Evolutionary conservation across 2,113 vertebrate species (phyloP).

Genomic region (Tychaedon coryphoeus): DNA sequence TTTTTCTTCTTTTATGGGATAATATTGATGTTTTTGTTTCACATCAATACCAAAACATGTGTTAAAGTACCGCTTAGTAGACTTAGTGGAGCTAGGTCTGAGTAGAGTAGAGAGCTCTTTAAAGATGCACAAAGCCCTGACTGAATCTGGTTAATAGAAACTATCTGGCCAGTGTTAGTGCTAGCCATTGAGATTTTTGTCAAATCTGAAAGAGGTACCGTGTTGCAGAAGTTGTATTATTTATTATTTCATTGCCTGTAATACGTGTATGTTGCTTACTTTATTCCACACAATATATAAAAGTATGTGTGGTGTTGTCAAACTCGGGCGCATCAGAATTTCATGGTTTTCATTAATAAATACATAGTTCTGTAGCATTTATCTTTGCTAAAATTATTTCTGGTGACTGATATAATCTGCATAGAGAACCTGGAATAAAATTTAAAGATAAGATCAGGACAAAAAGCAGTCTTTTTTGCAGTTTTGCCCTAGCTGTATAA

Average conservation of each 20-base stretch:
- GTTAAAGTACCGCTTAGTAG: not conserved
- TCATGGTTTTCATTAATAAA: not conserved
- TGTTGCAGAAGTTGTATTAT: not conserved
- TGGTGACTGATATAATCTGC: not conserved
- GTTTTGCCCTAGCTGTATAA: not conserved
- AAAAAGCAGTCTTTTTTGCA: not conserved
- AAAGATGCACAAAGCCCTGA: not conserved
- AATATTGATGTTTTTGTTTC: not conserved
- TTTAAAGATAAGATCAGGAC: not conserved
- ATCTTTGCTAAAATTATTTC: not conserved
- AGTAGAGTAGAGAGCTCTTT: not conserved
- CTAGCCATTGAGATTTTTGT: not conserved
- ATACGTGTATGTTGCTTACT: rapidly evolving
- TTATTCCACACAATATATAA: not conserved
- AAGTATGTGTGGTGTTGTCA: not conserved
- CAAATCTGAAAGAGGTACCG: not conserved
- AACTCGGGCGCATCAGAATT: not conserved
- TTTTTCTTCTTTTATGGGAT: not conserved
- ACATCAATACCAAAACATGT: not conserved
- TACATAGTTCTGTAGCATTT: not conserved
- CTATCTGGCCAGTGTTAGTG: not conserved
- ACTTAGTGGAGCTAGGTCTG: not conserved
- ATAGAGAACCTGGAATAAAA: not conserved
- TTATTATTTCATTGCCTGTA: not conserved
- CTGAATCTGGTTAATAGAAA: not conserved